These are phyloP conservation scores for Homarus americanus DNA, from an alignment of 1,140 invertebrate genomes.

Conservation along the genomic window DNA sequence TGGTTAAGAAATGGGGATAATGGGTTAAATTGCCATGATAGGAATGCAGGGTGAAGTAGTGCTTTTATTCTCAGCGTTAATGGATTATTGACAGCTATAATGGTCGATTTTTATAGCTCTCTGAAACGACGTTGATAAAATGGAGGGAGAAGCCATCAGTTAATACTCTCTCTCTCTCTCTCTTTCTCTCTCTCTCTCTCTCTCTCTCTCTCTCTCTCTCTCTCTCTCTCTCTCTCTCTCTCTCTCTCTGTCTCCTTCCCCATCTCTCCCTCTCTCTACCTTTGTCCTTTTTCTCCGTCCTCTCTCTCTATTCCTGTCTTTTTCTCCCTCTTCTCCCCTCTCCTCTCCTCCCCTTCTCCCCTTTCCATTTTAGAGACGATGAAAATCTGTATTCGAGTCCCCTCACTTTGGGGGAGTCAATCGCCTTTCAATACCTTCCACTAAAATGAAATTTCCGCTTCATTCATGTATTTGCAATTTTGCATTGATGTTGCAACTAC, in stretches of 20 bases:
- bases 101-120: no score
- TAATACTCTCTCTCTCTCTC: neutral
- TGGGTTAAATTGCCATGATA: no score
- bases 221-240: neutral
- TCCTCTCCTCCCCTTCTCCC: neutral
- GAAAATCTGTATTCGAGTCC: neutral
- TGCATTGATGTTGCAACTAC: no score
- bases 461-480: no score
- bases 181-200: conserved; percentile 5
- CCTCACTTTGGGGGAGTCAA: neutral
- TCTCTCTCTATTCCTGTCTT: neutral
- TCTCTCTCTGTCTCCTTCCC: neutral
- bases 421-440: no score
- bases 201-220: conserved; percentile 18
- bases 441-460: no score
- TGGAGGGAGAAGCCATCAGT: neutral
- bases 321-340: neutral
- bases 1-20: no score
- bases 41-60: no score
- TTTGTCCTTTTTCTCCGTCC: neutral
- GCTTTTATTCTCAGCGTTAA: no score
- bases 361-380: neutral
- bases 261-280: neutral
- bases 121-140: no score
- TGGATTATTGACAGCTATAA: no score